Conservation (phyloP, 1,140 invertebrate species). For the Drosophila sp. region DNA sequence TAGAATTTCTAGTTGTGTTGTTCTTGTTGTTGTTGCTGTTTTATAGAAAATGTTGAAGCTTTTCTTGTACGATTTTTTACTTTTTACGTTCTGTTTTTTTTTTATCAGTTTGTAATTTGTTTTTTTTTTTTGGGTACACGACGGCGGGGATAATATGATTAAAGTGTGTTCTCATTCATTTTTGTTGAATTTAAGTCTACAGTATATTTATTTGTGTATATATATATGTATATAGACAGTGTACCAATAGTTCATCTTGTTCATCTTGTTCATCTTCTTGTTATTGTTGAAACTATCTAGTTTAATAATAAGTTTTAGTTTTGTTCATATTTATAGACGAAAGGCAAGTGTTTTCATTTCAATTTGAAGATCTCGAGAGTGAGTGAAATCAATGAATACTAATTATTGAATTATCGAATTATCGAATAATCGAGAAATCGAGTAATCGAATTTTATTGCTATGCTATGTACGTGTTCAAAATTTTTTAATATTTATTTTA, state of each 20-base stretch:
- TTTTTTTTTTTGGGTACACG: conserved; percentile 60
- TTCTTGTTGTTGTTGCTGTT: conserved; percentile 46
- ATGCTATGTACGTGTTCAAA: conserved; percentile 12
- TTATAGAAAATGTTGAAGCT: conserved; percentile 68
- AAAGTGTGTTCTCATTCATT: conserved; percentile 68
- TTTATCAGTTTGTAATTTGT: conserved; percentile 60
- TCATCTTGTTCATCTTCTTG: conserved; percentile 37
- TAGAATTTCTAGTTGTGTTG: conserved; percentile 56
- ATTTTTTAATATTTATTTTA: background rate
- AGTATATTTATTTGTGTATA: conserved; percentile 39
- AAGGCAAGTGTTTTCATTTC: conserved; percentile 69
- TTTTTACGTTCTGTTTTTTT: conserved; percentile 40
- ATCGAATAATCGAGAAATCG: background rate
- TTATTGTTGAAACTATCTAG: conserved; percentile 73
- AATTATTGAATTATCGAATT: conserved; percentile 5
- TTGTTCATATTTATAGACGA: conserved; percentile 40
- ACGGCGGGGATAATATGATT: conserved; percentile 82
- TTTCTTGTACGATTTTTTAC: conserved; percentile 21
- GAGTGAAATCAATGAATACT: conserved; percentile 36
- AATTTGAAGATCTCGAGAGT: conserved; percentile 53
- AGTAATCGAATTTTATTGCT: conserved; percentile 18
- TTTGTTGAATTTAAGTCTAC: conserved; percentile 49
- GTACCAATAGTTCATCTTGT: conserved; percentile 61
- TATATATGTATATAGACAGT: conserved; percentile 57
- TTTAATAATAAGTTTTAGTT: conserved; percentile 65